Percentiles rank a stretch among this genome's conserved stretches.
Conservation (phyloP, 2,797 vertebrate genomes). For the Leuciscus waleckii region DNA sequence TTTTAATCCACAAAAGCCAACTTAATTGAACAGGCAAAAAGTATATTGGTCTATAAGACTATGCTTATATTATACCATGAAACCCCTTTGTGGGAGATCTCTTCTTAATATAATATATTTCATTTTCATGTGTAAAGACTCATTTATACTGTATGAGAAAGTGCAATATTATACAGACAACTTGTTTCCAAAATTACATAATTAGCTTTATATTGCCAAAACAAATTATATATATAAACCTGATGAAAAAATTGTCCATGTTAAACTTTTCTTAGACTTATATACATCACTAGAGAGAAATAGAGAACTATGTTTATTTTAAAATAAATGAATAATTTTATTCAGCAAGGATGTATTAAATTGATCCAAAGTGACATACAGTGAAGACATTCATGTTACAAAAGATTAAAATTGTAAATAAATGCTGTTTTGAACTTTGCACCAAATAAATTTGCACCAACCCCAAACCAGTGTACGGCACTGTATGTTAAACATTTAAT, state of each 20-base stretch:
- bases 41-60: neutral
- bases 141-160: neutral
- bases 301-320: neutral
- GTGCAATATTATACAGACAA: neutral
- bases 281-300: neutral
- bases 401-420: no score
- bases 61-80: neutral
- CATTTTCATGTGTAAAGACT: neutral
- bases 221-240: neutral
- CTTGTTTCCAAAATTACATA: neutral
- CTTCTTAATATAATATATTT: neutral
- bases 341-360: neutral
- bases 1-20: neutral
- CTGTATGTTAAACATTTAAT: neutral
- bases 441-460: neutral
- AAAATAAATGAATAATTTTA: neutral
- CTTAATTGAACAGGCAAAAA: slow-evolving; percentile 2
- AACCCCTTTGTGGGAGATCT: neutral
- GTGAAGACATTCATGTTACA: no score
- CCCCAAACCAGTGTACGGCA: neutral
- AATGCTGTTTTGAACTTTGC: no score
- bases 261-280: neutral
- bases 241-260: neutral
- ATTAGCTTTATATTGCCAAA: neutral
- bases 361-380: neutral